These are phyloP conservation scores for Decapterus maruadsi DNA, from an alignment of 2,797 vertebrate genomes.

Conservation along the genomic window DNA sequence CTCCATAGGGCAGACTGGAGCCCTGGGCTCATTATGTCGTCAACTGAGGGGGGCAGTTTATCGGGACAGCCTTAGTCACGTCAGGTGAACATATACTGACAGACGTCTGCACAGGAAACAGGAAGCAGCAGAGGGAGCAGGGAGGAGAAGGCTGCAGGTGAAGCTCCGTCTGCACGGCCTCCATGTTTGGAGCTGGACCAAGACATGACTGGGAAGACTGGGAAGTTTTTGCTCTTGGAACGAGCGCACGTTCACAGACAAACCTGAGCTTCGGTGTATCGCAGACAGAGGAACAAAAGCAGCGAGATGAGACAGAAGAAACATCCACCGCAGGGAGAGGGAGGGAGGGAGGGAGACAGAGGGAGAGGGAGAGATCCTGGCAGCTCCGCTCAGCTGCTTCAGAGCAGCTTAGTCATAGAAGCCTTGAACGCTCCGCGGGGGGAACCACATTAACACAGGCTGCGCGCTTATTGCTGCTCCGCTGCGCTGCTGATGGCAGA, in stretches of 20 bases:
- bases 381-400: conserved; percentile 60
- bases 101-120: conserved; percentile 3
- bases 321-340: conserved; percentile 31
- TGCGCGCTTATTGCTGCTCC: conserved; percentile 52
- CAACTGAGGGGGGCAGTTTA: neutral
- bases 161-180: too few species aligned
- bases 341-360: neutral
- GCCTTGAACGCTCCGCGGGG: conserved; percentile 36
- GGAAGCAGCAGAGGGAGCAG: conserved; percentile 24
- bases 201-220: too few species aligned
- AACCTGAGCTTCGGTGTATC: conserved; percentile 19
- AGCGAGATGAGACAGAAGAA: conserved; percentile 45
- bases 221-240: too few species aligned
- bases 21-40: too few species aligned
- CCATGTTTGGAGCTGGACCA: too few species aligned
- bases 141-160: too few species aligned
- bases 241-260: conserved; percentile 8
- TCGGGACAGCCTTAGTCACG: conserved; percentile 2
- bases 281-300: conserved; percentile 28
- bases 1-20: conserved; percentile 9
- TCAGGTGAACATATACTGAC: conserved; percentile 37
- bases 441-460: conserved; percentile 50
- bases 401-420: conserved; percentile 61
- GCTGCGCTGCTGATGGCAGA: conserved; percentile 51
- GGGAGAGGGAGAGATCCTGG: conserved; percentile 54